Conservation (phyloP, 2,888 invertebrate species). For the Agriopis leucophaearia region DNA sequence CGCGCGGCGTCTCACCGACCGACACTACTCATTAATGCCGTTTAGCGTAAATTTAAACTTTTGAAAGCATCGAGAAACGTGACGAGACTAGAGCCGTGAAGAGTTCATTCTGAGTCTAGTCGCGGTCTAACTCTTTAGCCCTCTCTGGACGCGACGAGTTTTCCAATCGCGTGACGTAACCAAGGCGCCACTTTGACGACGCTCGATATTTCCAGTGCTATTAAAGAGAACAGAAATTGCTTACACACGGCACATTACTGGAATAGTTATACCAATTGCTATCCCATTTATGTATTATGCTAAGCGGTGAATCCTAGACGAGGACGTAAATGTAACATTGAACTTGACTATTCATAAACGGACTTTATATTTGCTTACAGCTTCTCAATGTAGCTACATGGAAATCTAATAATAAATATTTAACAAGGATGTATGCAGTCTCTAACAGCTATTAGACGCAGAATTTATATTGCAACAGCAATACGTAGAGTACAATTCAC, state of each 20-base stretch:
- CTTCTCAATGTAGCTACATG: constrained; percentile 6
- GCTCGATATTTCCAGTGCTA: constrained; percentile 49
- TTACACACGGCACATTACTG: constrained; percentile 42
- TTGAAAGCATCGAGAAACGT: constrained; percentile 75
- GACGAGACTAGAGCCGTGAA: constrained; percentile 64
- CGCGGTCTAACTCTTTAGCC: constrained; percentile 68
- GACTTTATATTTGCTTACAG: constrained; percentile 20
- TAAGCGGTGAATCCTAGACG: constrained; percentile 28
- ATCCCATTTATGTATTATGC: constrained; percentile 33
- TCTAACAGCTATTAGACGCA: constrained; percentile 10
- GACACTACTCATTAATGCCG: constrained; percentile 75
- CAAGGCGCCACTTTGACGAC: constrained; percentile 75
- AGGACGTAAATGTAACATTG: constrained; percentile 24
- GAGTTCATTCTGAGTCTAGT: constrained; percentile 68
- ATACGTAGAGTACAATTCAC: constrained; percentile 16
- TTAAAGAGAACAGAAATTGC: constrained; percentile 54
- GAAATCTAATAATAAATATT: constrained; percentile 30
- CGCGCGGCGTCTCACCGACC: constrained; percentile 60
- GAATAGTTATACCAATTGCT: constrained; percentile 30
- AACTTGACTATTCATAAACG: constrained; percentile 29
- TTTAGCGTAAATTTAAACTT: constrained; percentile 78
- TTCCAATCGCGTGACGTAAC: constrained; percentile 81
- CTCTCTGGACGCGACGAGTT: constrained; percentile 70
- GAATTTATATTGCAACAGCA: constrained; percentile 15
- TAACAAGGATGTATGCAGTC: constrained; percentile 24